Percentiles rank a stretch among this genome's conserved stretches.
Evolutionary conservation across 2,888 invertebrate genomes (phyloP).

Genomic region (Zootermopsis nevadensis): DNA sequence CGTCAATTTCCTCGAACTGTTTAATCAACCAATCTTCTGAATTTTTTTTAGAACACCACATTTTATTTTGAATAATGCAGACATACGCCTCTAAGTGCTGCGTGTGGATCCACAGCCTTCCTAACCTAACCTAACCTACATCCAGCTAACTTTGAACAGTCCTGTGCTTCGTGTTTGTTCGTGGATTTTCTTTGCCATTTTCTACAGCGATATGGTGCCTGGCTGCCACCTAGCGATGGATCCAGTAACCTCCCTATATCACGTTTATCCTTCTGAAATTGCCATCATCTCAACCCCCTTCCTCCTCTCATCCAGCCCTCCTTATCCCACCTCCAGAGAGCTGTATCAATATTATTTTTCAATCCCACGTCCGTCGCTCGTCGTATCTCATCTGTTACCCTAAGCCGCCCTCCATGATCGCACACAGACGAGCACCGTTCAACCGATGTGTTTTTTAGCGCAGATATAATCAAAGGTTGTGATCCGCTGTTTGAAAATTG

Average conservation of each 20-base stretch:
- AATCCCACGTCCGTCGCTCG: conserved; percentile 47
- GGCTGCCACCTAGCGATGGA: conserved; percentile 17
- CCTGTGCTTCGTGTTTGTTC: conserved; percentile 19
- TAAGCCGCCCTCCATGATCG: conserved; percentile 20
- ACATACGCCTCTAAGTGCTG: neutral
- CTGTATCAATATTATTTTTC: conserved; percentile 54
- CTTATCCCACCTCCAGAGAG: conserved; percentile 17
- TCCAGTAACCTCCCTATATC: conserved; percentile 15
- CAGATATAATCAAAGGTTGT: conserved; percentile 20
- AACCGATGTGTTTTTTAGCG: neutral
- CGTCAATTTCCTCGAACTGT: too few species aligned
- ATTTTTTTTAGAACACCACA: neutral
- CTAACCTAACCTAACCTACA: too few species aligned
- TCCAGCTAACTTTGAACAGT: neutral
- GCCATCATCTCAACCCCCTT: conserved; percentile 41
- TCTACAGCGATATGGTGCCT: neutral
- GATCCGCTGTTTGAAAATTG: conserved; percentile 19
- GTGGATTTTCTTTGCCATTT: conserved; percentile 27
- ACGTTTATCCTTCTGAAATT: conserved; percentile 50
- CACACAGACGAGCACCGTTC: neutral
- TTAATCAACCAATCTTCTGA: too few species aligned
- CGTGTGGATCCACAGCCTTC: too few species aligned
- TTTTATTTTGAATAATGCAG: neutral
- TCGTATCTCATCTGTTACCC: conserved; percentile 39
- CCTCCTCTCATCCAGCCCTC: neutral